Conservation (phyloP, 2,888 invertebrate species). For the Horisme vitalbata region DNA sequence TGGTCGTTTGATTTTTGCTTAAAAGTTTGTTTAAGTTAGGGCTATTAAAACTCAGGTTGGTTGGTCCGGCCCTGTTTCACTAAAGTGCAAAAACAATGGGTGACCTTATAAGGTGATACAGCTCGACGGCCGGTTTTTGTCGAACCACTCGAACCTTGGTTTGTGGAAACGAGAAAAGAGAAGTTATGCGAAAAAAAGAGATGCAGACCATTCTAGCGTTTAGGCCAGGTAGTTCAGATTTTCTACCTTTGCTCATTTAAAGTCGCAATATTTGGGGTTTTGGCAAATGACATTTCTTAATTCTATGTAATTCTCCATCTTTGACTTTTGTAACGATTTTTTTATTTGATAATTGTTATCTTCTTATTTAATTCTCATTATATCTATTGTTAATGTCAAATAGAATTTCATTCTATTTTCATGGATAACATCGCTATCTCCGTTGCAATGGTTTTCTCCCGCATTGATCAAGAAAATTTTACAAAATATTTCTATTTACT, state of each 20-base stretch:
- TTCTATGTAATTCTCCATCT: neutral
- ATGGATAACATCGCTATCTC: no score
- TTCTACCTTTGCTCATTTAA: constrained; percentile 10
- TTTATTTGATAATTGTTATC: neutral
- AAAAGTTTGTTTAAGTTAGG: constrained; percentile 5
- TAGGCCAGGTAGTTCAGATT: constrained; percentile 21
- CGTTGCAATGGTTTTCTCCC: constrained; percentile 2
- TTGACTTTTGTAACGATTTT: neutral
- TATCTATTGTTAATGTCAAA: no score
- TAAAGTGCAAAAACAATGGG: constrained; percentile 61
- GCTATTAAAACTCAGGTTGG: constrained; percentile 9
- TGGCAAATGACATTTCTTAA: neutral
- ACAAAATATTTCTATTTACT: constrained; percentile 32
- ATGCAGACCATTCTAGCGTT: constrained; percentile 30
- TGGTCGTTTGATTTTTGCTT: constrained; percentile 4
- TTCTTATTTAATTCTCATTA: no score
- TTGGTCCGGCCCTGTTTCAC: constrained; percentile 35
- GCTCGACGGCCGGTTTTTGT: constrained; percentile 50
- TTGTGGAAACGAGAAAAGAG: constrained; percentile 47
- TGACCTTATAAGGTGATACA: constrained; percentile 59
- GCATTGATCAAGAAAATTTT: neutral
- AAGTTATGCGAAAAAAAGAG: constrained; percentile 47
- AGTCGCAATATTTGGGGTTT: neutral
- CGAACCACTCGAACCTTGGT: constrained; percentile 33
- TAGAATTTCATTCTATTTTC: no score